phyloP scores from a whole-genome alignment of 2,797 vertebrate species.

The Synaphobranchus kaupii region DNA sequence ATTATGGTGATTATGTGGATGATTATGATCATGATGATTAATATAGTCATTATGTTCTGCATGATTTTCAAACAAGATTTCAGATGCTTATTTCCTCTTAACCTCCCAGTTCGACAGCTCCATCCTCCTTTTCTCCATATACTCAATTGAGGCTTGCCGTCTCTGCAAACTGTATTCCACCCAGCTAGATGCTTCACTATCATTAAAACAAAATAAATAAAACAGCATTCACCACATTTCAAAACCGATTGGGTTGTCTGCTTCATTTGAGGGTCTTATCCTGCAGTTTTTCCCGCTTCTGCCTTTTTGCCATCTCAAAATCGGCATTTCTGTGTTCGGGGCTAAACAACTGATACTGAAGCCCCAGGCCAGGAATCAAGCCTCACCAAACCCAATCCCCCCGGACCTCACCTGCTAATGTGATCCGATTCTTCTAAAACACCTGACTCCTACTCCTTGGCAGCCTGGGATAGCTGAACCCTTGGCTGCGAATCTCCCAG shows the following conservation, averaged over 20 bases:
- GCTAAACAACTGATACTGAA: background rate
- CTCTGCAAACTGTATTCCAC: slow-evolving; percentile 34
- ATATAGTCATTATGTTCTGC: background rate
- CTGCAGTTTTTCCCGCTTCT: slow-evolving; percentile 26
- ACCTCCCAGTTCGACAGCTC: slow-evolving; percentile 43
- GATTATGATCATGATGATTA: slow-evolving; percentile 2
- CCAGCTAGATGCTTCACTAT: slow-evolving; percentile 33
- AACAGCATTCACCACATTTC: slow-evolving; percentile 44
- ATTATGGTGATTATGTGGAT: background rate
- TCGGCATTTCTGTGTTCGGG: background rate
- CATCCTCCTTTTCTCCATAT: slow-evolving; percentile 26
- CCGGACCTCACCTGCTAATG: background rate
- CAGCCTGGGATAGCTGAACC: slow-evolving; percentile 21
- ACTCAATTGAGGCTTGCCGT: slow-evolving; percentile 25
- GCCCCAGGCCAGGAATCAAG: background rate
- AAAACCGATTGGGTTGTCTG: slow-evolving; percentile 52
- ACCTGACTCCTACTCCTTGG: slow-evolving; percentile 1
- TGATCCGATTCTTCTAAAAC: background rate
- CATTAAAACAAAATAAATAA: slow-evolving; percentile 44
- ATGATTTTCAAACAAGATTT: slow-evolving; percentile 13
- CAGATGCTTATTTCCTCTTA: slow-evolving; percentile 47
- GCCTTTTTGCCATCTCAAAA: background rate
- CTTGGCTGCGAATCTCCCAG: background rate
- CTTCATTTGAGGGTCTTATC: slow-evolving; percentile 49
- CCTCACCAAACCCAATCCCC: background rate